Evolutionary conservation across 2,113 vertebrate species (phyloP).

Genomic region (Toxotes jaculatrix): DNA sequence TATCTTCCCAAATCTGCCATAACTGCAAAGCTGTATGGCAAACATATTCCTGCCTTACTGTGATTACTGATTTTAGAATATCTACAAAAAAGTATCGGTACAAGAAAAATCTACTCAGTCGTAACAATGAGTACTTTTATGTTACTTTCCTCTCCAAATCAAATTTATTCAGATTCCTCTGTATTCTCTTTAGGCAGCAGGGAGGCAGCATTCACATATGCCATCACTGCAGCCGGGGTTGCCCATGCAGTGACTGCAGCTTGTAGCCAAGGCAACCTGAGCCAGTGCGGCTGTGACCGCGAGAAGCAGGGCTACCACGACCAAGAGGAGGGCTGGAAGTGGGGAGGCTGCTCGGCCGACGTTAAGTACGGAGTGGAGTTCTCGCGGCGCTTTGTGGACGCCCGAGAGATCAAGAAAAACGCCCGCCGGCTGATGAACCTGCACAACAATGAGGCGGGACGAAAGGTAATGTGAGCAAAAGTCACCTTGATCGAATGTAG

Average conservation of each 20-base stretch:
- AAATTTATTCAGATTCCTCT: slow-evolving; percentile 18
- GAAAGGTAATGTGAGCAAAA: slow-evolving; percentile 89
- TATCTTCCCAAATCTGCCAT: background rate
- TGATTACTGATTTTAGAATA: background rate
- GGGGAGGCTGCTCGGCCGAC: slow-evolving; percentile 98
- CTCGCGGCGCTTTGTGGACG: slow-evolving; percentile 96
- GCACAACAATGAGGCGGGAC: slow-evolving; percentile 98
- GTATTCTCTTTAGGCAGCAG: slow-evolving; percentile 91
- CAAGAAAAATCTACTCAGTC: background rate
- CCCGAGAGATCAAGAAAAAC: slow-evolving; percentile 97
- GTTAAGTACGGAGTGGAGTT: slow-evolving; percentile 98
- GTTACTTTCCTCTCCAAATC: background rate
- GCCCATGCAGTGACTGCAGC: slow-evolving; percentile 95
- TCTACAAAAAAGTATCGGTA: background rate
- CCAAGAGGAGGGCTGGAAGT: slow-evolving; percentile 98
- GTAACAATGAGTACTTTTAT: background rate
- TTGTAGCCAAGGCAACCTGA: slow-evolving; percentile 98
- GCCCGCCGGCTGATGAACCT: slow-evolving; percentile 98
- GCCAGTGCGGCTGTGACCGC: slow-evolving; percentile 97
- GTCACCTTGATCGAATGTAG: background rate
- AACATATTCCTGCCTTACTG: background rate
- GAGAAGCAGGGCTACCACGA: slow-evolving; percentile 98
- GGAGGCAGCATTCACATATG: slow-evolving; percentile 97
- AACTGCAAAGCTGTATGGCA: background rate
- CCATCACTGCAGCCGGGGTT: slow-evolving; percentile 96